Evolutionary conservation across 2,888 invertebrate species (phyloP).

Genomic region (Sesia apiformis): DNA sequence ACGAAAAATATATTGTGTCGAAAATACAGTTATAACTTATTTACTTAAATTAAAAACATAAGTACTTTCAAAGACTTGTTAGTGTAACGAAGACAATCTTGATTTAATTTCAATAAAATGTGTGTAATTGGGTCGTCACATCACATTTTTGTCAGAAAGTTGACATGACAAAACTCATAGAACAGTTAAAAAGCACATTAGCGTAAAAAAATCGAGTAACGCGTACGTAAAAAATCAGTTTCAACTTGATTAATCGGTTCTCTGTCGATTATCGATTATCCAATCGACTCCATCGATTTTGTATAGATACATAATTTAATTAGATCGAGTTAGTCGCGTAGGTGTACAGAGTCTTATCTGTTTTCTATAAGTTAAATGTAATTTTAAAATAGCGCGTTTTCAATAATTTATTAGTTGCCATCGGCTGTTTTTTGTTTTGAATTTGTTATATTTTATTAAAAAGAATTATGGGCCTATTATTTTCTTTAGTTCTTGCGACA

Average conservation of each 20-base stretch:
- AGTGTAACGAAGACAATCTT: constrained; percentile 1
- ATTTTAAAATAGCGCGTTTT: constrained; percentile 43
- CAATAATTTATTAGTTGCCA: constrained; percentile 39
- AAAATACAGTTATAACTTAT: no score
- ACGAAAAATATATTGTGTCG: no score
- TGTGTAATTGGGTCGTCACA: no score
- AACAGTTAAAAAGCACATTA: background rate
- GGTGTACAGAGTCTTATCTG: constrained; percentile 30
- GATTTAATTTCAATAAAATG: background rate
- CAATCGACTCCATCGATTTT: constrained; percentile 29
- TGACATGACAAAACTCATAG: background rate
- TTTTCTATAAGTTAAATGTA: constrained; percentile 28
- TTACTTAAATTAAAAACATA: no score
- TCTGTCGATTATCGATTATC: constrained; percentile 9
- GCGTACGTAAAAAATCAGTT: constrained; percentile 3
- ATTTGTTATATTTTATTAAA: background rate
- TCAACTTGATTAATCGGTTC: constrained; percentile 6
- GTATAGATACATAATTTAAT: constrained; percentile 52
- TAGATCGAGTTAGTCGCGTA: constrained; percentile 36
- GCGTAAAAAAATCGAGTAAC: constrained; percentile 10
- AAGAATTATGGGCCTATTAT: no score
- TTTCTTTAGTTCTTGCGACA: no score
- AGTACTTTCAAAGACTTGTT: no score
- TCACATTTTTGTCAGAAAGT: background rate
- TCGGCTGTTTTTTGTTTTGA: constrained; percentile 15